phyloP scores from a whole-genome alignment of 1,140 invertebrate genomes.

The Carcinoscorpius rotundicauda region DNA sequence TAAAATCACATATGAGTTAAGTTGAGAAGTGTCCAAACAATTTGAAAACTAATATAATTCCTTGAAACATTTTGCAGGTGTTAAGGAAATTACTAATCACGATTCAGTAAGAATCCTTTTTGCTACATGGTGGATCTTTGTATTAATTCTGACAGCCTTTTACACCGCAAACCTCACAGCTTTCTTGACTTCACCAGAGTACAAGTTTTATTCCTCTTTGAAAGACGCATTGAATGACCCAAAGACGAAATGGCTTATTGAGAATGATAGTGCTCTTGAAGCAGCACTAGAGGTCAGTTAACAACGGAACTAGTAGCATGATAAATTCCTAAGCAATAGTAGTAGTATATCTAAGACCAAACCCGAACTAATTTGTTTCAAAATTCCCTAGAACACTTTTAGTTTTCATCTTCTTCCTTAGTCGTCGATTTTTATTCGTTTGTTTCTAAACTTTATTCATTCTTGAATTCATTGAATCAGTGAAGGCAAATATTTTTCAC shows the following conservation, averaged over 20 bases:
- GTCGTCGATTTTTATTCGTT: too few relatives aligned
- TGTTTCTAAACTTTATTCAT: too few relatives aligned
- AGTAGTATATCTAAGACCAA: too few relatives aligned
- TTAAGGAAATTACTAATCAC: not conserved
- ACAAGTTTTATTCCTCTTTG: slow-evolving; percentile 43
- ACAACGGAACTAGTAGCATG: not conserved
- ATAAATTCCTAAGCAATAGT: too few relatives aligned
- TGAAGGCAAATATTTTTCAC: too few relatives aligned
- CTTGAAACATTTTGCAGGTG: not conserved
- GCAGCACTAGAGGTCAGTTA: not conserved
- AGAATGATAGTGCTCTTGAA: not conserved
- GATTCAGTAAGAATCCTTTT: slow-evolving; percentile 69
- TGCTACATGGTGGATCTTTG: slow-evolving; percentile 84
- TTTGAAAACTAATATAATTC: too few relatives aligned
- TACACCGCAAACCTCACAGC: slow-evolving; percentile 84
- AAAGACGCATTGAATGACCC: not conserved
- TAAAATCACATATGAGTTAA: too few relatives aligned
- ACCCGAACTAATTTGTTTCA: too few relatives aligned
- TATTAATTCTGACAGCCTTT: slow-evolving; percentile 73
- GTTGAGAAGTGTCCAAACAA: too few relatives aligned
- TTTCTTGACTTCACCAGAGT: slow-evolving; percentile 68
- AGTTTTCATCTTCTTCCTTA: too few relatives aligned
- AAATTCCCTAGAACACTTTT: too few relatives aligned
- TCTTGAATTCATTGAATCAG: too few relatives aligned
- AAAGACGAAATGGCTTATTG: not conserved